Evolutionary conservation across 2,797 vertebrate genomes (phyloP).

Genomic region (Thaleichthys pacificus): DNA sequence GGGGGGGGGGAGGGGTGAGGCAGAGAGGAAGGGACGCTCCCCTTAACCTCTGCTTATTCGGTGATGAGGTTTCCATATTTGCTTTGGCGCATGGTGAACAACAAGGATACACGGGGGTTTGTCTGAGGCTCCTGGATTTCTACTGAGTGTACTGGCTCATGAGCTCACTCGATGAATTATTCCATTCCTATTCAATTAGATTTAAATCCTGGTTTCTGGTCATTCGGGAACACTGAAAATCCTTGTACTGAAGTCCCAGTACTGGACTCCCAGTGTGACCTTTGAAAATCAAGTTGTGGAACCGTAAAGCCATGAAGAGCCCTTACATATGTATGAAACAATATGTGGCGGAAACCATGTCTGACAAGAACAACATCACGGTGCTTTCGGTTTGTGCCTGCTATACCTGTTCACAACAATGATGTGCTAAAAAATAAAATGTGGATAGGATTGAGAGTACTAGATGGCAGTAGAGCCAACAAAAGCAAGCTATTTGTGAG

Average conservation of each 20-base stretch:
- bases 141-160: constrained; percentile 30
- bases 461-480: constrained; percentile 8
- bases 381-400: not conserved
- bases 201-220: constrained; percentile 33
- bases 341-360: constrained; percentile 1
- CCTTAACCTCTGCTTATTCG: constrained; percentile 49
- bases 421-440: not conserved
- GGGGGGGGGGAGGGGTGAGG: constrained; percentile 45
- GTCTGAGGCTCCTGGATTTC: constrained; percentile 8
- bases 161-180: constrained; percentile 29
- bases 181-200: constrained; percentile 34
- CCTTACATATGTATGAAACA: not conserved
- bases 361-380: not conserved
- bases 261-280: not conserved
- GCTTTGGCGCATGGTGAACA: constrained; percentile 55
- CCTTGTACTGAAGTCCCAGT: constrained; percentile 12
- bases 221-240: constrained; percentile 24
- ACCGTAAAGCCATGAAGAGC: not conserved
- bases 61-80: constrained; percentile 69
- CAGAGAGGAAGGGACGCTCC: constrained; percentile 64
- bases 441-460: not conserved
- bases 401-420: not conserved
- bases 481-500: constrained; percentile 20
- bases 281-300: not conserved
- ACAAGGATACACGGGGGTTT: constrained; percentile 19